Percentiles rank a stretch among this genome's conserved stretches.
Evolutionary conservation across 2,888 invertebrate species (phyloP).

Genomic region (Hoplodrina ambigua): DNA sequence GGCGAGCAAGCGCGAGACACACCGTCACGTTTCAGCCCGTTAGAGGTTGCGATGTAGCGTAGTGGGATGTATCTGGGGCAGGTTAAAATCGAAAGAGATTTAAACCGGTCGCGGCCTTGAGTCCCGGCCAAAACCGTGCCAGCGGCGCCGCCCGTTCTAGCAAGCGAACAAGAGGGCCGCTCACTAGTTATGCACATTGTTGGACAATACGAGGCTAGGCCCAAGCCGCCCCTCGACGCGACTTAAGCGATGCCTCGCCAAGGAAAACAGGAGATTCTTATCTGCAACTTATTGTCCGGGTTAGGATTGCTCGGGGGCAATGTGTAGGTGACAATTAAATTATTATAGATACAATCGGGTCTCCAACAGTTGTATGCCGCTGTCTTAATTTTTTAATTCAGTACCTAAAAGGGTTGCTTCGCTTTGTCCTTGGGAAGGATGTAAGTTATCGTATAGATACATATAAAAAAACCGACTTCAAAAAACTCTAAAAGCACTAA

Average conservation of each 20-base stretch:
- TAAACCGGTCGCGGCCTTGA: constrained; percentile 65
- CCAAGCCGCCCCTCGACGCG: neutral
- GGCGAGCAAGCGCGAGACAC: neutral
- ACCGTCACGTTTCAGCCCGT: constrained; percentile 6
- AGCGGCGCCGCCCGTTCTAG: constrained; percentile 27
- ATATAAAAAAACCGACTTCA: no score
- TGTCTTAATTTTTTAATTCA: neutral
- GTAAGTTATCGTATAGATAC: no score
- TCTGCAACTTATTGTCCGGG: constrained; percentile 14
- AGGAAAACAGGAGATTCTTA: constrained; percentile 25
- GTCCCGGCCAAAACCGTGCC: constrained; percentile 52
- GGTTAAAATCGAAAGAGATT: constrained; percentile 46
- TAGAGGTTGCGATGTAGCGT: constrained; percentile 21
- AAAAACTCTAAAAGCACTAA: no score
- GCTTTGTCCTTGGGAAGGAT: no score
- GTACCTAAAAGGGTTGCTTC: no score
- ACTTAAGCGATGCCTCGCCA: constrained; percentile 2
- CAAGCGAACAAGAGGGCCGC: constrained; percentile 10
- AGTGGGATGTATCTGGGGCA: constrained; percentile 50
- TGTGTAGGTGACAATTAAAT: neutral
- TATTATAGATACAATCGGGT: constrained; percentile 5
- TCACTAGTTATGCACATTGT: constrained; percentile 33
- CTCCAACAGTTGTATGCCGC: neutral
- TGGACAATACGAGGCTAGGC: constrained; percentile 28
- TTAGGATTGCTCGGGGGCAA: constrained; percentile 11